Conservation (phyloP, 2,797 vertebrate species). For the Coluber constrictor region DNA sequence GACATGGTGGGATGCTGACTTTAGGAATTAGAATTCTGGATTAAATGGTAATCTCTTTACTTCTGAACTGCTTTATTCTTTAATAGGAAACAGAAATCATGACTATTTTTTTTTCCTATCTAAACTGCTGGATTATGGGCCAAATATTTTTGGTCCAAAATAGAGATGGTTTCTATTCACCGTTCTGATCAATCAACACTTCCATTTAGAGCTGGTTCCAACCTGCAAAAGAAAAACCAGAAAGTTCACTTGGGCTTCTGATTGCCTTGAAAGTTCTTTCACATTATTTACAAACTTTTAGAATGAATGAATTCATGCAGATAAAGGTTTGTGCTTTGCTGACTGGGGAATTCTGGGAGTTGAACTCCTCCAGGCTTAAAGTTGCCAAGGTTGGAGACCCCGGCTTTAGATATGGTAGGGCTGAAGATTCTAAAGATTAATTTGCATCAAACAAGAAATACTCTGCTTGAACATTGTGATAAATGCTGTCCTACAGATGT, state of each 20-base stretch:
- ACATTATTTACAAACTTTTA: neutral
- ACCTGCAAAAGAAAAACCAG: neutral
- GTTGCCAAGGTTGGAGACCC: too few species aligned
- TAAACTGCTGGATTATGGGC: neutral
- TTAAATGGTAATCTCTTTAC: neutral
- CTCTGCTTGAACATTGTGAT: neutral
- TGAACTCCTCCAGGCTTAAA: too few species aligned
- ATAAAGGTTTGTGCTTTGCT: neutral
- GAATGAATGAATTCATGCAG: neutral
- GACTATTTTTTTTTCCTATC: neutral
- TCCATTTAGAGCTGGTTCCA: neutral
- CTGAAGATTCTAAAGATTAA: neutral
- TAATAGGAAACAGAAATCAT: neutral
- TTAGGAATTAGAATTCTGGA: neutral
- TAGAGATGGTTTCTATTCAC: neutral
- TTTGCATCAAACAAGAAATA: neutral
- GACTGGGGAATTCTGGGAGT: too few species aligned
- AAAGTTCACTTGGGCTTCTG: neutral
- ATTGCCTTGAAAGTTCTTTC: neutral
- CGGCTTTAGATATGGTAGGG: neutral
- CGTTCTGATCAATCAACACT: neutral
- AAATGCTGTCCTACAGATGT: neutral
- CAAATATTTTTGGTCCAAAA: neutral
- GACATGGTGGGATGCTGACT: neutral
- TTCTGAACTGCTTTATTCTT: neutral